phyloP scores from a whole-genome alignment of 2,113 vertebrate species.

The Melanotaenia duboulayi region DNA sequence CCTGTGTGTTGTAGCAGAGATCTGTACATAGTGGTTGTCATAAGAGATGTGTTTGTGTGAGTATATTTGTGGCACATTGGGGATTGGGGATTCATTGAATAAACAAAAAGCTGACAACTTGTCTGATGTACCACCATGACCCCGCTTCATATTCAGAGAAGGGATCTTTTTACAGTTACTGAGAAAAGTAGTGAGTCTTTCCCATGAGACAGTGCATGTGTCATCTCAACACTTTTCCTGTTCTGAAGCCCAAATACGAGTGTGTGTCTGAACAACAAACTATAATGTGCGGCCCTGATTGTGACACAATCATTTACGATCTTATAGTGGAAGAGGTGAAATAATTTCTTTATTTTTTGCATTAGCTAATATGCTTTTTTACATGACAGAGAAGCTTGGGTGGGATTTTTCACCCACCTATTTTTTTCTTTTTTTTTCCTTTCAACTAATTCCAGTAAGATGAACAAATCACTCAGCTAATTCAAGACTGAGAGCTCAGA shows the following conservation, averaged over 20 bases:
- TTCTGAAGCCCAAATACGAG: constrained; percentile 77
- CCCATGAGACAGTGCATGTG: constrained; percentile 73
- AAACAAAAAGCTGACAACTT: constrained; percentile 83
- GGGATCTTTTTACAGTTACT: constrained; percentile 77
- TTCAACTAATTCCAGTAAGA: constrained; percentile 65
- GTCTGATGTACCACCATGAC: constrained; percentile 83
- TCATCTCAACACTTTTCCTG: constrained; percentile 74
- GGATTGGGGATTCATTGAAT: constrained; percentile 81
- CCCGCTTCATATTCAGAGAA: constrained; percentile 79
- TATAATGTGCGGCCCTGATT: constrained; percentile 81
- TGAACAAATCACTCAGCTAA: constrained; percentile 65
- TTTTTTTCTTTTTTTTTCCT: not conserved
- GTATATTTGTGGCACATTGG: constrained; percentile 77
- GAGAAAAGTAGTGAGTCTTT: constrained; percentile 73
- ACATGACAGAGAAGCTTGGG: constrained; percentile 6
- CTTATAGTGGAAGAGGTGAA: constrained; percentile 82
- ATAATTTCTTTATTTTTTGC: constrained; percentile 42
- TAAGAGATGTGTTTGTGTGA: constrained; percentile 75
- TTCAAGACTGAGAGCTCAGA: constrained; percentile 58
- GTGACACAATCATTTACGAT: constrained; percentile 89
- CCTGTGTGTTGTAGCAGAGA: constrained; percentile 61
- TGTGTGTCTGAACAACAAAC: constrained; percentile 70
- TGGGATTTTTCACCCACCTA: not conserved
- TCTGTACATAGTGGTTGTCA: constrained; percentile 74
- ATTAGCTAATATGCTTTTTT: constrained; percentile 77